Percentiles rank a stretch among this genome's conserved stretches.
phyloP scores from a whole-genome alignment of 2,888 invertebrate species.

The Lutraria lutraria region DNA sequence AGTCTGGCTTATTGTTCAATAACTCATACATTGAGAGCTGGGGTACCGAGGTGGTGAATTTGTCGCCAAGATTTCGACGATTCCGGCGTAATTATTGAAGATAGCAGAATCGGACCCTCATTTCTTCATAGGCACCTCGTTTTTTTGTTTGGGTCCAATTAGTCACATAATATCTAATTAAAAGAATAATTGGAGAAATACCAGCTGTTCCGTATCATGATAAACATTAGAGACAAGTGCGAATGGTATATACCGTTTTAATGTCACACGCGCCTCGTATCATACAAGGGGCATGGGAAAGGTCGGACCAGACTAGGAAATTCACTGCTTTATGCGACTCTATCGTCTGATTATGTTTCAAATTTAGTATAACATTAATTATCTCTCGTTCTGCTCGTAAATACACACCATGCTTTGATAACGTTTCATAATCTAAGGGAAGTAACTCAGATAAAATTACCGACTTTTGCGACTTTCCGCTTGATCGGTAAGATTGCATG shows the following conservation, averaged over 20 bases:
- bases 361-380: constrained; percentile 2
- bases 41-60: background rate
- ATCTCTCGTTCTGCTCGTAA: background rate
- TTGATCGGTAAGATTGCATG: background rate
- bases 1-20: background rate
- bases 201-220: constrained; percentile 53
- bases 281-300: constrained; percentile 58
- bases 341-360: constrained; percentile 23
- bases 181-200: constrained; percentile 46
- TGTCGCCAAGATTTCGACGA: background rate
- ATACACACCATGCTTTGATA: background rate
- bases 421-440: constrained; percentile 28
- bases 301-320: constrained; percentile 28
- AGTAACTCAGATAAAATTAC: background rate
- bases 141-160: constrained; percentile 20
- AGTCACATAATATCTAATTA: constrained; percentile 47
- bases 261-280: constrained; percentile 53
- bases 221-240: constrained; percentile 61
- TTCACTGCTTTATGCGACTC: constrained; percentile 10
- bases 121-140: background rate
- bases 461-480: background rate
- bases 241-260: constrained; percentile 46
- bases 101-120: background rate
- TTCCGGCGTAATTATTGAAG: background rate
- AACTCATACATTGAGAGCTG: background rate